phyloP scores from a whole-genome alignment of 2,113 vertebrate species.

The Cardinalis cardinalis region DNA sequence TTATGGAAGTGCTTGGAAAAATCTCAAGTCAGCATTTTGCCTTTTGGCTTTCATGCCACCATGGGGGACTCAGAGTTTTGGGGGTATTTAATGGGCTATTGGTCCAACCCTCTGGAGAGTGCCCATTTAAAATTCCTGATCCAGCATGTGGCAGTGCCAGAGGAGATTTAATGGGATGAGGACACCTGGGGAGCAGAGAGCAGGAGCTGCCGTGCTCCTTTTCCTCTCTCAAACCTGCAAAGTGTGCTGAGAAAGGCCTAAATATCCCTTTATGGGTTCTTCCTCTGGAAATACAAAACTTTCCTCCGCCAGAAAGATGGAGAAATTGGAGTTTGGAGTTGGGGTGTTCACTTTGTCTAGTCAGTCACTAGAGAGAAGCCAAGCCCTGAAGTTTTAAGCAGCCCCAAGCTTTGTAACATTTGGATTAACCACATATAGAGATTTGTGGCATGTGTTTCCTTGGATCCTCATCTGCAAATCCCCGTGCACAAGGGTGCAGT shows the following conservation, averaged over 20 bases:
- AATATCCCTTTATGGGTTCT: not conserved
- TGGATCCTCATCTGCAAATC: not conserved
- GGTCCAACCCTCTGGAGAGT: not conserved
- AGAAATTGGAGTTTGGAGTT: not conserved
- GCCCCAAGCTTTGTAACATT: not conserved
- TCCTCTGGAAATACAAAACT: not conserved
- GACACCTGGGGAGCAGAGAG: not conserved
- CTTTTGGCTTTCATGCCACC: not conserved
- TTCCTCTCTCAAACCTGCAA: not conserved
- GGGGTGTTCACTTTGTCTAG: not conserved
- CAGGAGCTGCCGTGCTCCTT: not conserved
- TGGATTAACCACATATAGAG: not conserved
- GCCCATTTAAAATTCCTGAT: not conserved
- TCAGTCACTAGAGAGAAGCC: not conserved
- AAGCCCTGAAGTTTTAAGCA: not conserved
- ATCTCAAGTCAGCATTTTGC: not conserved
- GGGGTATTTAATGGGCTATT: not conserved
- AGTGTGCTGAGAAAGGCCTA: not conserved
- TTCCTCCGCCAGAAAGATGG: not conserved
- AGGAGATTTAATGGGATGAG: not conserved
- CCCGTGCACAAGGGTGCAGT: accelerated
- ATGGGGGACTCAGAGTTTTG: not conserved
- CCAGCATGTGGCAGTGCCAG: not conserved
- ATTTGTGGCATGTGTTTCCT: not conserved
- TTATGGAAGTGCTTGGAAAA: not conserved